phyloP scores from a whole-genome alignment of 2,797 vertebrate genomes.

The Sebastes kiyomatsui region DNA sequence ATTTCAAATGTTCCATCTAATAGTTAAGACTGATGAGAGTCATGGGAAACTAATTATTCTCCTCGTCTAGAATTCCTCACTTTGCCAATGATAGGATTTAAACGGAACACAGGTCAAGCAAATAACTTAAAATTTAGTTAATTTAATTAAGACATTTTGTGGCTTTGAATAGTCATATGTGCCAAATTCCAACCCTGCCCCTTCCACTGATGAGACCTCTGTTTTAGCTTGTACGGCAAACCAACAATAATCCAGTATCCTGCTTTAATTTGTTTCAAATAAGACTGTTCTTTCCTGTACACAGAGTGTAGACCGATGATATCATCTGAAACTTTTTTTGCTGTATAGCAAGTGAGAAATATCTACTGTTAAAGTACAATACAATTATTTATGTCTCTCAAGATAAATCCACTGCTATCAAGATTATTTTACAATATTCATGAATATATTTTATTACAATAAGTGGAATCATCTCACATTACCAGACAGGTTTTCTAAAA shows the following conservation, averaged over 20 bases:
- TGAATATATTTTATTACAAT: not conserved
- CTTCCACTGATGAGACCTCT: not conserved
- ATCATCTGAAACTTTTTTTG: not conserved
- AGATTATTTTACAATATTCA: not conserved
- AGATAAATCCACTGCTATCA: not conserved
- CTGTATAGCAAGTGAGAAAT: not conserved
- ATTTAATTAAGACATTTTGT: not conserved
- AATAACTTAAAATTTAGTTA: not conserved
- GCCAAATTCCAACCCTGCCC: not conserved
- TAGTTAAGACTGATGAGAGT: not conserved
- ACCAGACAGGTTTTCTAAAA: not conserved
- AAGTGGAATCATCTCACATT: not conserved
- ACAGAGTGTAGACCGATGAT: not conserved
- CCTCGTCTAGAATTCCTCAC: constrained; percentile 1
- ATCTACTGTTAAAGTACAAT: not conserved
- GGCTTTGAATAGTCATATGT: not conserved
- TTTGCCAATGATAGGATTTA: not conserved
- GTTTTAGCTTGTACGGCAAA: not conserved
- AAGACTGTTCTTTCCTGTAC: not conserved
- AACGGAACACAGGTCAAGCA: not conserved
- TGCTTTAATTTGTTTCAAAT: not conserved
- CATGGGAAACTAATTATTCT: constrained; percentile 12
- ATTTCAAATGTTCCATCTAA: constrained; percentile 7
- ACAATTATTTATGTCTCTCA: not conserved
- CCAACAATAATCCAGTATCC: not conserved